A percentile compares a stretch with the other conserved stretches of the same genome.
Evolutionary conservation across 1,140 invertebrate genomes (phyloP).

Genomic region (Parapsyche elsis): DNA sequence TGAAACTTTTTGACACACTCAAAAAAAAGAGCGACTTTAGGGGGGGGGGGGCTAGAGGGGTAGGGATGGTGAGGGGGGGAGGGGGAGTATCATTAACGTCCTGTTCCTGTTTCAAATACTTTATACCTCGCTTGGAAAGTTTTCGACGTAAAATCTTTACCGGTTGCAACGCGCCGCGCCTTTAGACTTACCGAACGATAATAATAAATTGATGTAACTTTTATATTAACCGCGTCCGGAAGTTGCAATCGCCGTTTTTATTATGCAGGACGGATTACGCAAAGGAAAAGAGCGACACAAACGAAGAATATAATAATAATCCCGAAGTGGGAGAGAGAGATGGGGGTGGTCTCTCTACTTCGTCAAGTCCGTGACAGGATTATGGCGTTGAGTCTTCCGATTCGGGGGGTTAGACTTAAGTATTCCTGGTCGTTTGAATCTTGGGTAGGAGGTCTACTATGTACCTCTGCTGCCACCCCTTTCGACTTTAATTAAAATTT

Average conservation of each 20-base stretch:
- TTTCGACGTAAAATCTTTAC: too few species aligned
- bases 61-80: too few species aligned
- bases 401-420: neutral
- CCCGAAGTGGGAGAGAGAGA: neutral
- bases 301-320: neutral
- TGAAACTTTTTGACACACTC: neutral
- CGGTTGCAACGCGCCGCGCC: too few species aligned
- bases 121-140: neutral
- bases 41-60: too few species aligned
- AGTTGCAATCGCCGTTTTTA: too few species aligned
- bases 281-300: neutral
- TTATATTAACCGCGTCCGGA: too few species aligned
- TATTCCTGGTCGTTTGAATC: neutral
- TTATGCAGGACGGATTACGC: too few species aligned
- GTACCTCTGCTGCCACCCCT: too few species aligned
- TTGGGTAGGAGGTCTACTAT: too few species aligned
- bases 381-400: neutral
- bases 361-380: neutral
- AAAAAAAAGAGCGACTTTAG: neutral
- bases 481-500: constrained; percentile 27
- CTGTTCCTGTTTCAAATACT: neutral
- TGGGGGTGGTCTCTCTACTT: neutral
- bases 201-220: too few species aligned
- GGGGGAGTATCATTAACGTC: constrained; percentile 5
- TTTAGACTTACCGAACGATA: too few species aligned